Percentiles rank a stretch among this genome's conserved stretches.
These are phyloP conservation scores for Nysson spinosus DNA, from an alignment of 2,888 invertebrate species.

Conservation along the genomic window DNA sequence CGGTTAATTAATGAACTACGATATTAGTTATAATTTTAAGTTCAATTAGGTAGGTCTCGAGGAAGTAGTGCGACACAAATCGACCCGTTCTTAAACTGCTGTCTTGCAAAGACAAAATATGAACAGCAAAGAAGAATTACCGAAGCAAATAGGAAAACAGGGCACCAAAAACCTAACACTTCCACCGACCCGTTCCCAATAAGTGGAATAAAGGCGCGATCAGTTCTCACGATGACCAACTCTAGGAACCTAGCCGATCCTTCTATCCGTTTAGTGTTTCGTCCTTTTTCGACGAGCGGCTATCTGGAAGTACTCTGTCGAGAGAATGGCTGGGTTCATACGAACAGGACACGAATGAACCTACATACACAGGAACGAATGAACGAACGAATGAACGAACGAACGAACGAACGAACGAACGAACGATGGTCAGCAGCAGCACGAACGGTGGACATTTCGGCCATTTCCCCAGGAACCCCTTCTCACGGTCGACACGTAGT, in stretches of 20 bases:
- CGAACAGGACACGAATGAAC: conserved; percentile 31
- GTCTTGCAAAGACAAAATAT: neutral
- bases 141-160: conserved; percentile 21
- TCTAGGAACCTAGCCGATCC: conserved; percentile 29
- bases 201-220: conserved; percentile 19
- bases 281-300: conserved; percentile 49
- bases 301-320: conserved; percentile 47
- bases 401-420: conserved; percentile 41
- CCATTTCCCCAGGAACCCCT: conserved; percentile 37
- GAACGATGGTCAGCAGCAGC: conserved; percentile 58
- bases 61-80: no score
- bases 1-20: no score
- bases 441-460: conserved; percentile 61
- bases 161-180: neutral
- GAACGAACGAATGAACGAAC: conserved; percentile 41
- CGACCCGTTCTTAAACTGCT: no score
- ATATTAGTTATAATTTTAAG: no score
- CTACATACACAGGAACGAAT: no score
- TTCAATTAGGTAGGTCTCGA: no score
- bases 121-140: conserved; percentile 7
- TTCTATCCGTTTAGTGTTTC: conserved; percentile 36
- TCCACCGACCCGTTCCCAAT: neutral
- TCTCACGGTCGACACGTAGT: conserved; percentile 62
- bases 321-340: conserved; percentile 42
- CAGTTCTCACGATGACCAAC: conserved; percentile 30